A percentile compares a stretch with the other conserved stretches of the same genome.
These are phyloP conservation scores for Scaptomyza reducta DNA, from an alignment of 2,888 invertebrate species.

Conservation along the genomic window DNA sequence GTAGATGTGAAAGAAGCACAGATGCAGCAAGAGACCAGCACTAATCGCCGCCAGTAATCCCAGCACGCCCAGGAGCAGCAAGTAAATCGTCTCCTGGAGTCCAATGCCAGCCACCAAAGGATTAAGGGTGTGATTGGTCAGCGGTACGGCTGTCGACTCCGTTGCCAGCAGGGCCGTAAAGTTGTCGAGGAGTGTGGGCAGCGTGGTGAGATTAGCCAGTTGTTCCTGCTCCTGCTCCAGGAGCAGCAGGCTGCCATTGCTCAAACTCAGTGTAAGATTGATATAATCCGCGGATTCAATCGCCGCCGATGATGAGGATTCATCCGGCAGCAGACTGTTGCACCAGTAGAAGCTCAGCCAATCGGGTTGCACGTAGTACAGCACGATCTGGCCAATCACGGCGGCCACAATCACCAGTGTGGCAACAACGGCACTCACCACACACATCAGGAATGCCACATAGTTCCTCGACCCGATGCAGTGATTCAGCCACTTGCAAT, in stretches of 20 bases:
- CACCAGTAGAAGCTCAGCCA: constrained; percentile 85
- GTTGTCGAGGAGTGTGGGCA: constrained; percentile 63
- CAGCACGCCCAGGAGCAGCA: constrained; percentile 87
- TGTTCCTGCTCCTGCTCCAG: constrained; percentile 40
- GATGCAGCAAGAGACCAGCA: constrained; percentile 91
- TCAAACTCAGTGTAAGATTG: constrained; percentile 64
- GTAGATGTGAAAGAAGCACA: constrained; percentile 95
- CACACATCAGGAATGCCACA: constrained; percentile 91
- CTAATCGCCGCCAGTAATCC: constrained; percentile 90
- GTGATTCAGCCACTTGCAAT: constrained; percentile 99
- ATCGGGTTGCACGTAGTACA: constrained; percentile 87
- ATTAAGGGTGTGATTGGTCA: constrained; percentile 38
- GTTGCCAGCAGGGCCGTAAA: constrained; percentile 59
- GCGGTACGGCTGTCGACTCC: constrained; percentile 12
- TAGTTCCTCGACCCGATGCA: constrained; percentile 97
- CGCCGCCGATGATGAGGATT: not conserved
- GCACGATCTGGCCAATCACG: constrained; percentile 88
- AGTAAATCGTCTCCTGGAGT: constrained; percentile 86
- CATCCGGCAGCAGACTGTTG: constrained; percentile 13
- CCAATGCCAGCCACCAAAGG: constrained; percentile 79
- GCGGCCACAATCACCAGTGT: constrained; percentile 89
- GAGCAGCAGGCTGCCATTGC: constrained; percentile 62
- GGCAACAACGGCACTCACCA: constrained; percentile 90
- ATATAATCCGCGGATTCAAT: constrained; percentile 56
- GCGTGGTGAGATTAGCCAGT: constrained; percentile 42